phyloP scores from a whole-genome alignment of 2,888 invertebrate genomes.

The Lochmaea capreae region DNA sequence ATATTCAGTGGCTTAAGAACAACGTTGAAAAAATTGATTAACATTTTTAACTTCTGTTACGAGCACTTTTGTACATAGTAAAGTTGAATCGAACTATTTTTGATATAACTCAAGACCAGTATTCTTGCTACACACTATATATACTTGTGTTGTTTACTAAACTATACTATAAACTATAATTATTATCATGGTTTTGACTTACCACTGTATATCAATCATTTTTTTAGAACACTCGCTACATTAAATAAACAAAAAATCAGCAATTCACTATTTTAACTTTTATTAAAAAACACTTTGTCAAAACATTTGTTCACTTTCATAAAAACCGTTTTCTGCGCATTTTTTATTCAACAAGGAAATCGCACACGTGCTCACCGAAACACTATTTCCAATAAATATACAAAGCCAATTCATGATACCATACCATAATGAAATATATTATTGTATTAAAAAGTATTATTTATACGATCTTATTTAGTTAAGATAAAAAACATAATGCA shows the following conservation, averaged over 20 bases:
- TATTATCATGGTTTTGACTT: neutral
- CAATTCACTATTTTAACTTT: neutral
- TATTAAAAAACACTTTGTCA: neutral
- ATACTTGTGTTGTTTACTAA: no score
- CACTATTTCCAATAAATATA: neutral
- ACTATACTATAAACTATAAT: no score
- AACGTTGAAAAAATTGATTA: no score
- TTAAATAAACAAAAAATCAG: neutral
- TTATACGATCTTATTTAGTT: neutral
- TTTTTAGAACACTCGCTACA: neutral
- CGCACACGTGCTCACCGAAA: neutral
- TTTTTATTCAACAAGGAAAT: neutral
- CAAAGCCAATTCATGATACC: neutral
- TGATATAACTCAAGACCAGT: no score
- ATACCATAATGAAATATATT: neutral
- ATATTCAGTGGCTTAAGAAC: no score
- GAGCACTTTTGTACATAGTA: no score
- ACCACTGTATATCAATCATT: neutral
- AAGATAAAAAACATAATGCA: neutral
- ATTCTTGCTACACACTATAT: no score
- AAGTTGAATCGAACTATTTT: no score
- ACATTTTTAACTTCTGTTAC: no score
- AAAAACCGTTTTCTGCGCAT: neutral
- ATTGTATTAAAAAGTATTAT: neutral
- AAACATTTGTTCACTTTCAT: neutral